These are phyloP conservation scores for Nannoperca obscura DNA, from an alignment of 2,797 vertebrate species.

Conservation along the genomic window DNA sequence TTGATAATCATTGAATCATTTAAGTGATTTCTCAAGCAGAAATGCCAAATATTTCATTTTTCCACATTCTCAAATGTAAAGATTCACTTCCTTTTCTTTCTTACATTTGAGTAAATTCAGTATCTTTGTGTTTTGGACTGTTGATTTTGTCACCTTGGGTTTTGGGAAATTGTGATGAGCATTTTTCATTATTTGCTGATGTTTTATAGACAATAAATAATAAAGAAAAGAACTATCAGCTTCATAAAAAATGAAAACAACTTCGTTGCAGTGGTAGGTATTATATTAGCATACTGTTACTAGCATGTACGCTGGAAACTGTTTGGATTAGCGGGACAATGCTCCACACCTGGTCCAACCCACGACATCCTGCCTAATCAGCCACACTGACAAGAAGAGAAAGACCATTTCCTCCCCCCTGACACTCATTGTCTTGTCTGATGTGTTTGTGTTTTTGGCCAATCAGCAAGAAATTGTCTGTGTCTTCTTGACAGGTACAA, in stretches of 20 bases:
- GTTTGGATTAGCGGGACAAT: conserved; percentile 56
- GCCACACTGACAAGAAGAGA: conserved; percentile 66
- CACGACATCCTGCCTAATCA: conserved; percentile 76
- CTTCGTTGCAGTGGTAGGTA: not conserved
- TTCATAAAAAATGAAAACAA: not conserved
- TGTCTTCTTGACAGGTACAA: conserved; percentile 13
- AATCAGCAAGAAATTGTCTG: conserved; percentile 21
- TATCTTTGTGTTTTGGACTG: not conserved
- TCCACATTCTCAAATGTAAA: not conserved
- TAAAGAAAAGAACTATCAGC: not conserved
- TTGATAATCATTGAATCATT: not conserved
- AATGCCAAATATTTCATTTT: not conserved
- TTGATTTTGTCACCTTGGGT: not conserved
- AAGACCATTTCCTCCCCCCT: conserved; percentile 62
- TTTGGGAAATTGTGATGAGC: not conserved
- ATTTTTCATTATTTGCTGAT: not conserved
- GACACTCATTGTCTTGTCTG: conserved; percentile 68
- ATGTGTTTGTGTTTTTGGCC: conserved; percentile 27
- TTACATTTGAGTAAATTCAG: not conserved
- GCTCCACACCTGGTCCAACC: conserved; percentile 68
- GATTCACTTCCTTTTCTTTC: not conserved
- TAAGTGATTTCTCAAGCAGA: not conserved
- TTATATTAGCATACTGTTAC: not conserved
- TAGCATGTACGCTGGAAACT: conserved; percentile 12
- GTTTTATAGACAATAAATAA: not conserved